Evolutionary conservation across 2,797 vertebrate genomes (phyloP).

Genomic region (Enteromius fasciolatus): DNA sequence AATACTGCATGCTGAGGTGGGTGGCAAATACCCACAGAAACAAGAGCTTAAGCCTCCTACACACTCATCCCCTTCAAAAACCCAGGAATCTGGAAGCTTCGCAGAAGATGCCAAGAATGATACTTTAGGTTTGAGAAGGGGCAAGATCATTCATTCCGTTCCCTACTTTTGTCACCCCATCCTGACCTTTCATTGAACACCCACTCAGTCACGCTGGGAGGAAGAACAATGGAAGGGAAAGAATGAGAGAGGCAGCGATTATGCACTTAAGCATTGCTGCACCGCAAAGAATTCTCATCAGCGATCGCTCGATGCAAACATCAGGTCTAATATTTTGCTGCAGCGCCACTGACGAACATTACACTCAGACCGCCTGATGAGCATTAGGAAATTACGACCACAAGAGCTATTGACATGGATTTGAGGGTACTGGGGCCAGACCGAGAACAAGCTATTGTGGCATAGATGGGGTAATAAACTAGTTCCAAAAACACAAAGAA

Average conservation of each 20-base stretch:
- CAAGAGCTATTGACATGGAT: slow-evolving; percentile 5
- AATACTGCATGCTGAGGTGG: slow-evolving; percentile 57
- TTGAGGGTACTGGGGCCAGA: not conserved
- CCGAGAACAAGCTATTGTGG: slow-evolving; percentile 3
- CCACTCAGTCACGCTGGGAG: slow-evolving; percentile 50
- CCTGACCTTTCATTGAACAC: slow-evolving; percentile 72
- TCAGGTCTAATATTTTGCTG: slow-evolving; percentile 16
- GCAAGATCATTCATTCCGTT: slow-evolving; percentile 26
- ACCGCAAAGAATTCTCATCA: slow-evolving; percentile 18
- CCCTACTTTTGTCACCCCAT: slow-evolving; percentile 66
- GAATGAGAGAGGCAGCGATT: not conserved
- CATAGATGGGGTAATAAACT: not conserved
- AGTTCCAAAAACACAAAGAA: not conserved
- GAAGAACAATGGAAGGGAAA: slow-evolving; percentile 5
- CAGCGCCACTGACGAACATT: not conserved
- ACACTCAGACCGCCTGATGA: not conserved
- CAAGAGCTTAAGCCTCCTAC: slow-evolving; percentile 30
- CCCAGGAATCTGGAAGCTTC: not conserved
- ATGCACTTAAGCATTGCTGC: slow-evolving; percentile 7
- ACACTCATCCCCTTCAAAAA: slow-evolving; percentile 5
- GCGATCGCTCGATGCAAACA: slow-evolving; percentile 6
- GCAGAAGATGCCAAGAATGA: slow-evolving; percentile 17
- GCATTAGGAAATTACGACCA: slow-evolving; percentile 9
- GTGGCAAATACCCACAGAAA: slow-evolving; percentile 52
- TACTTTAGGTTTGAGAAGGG: slow-evolving; percentile 10